phyloP scores from a whole-genome alignment of 2,888 invertebrate genomes.

The Conchocele bisecta region DNA sequence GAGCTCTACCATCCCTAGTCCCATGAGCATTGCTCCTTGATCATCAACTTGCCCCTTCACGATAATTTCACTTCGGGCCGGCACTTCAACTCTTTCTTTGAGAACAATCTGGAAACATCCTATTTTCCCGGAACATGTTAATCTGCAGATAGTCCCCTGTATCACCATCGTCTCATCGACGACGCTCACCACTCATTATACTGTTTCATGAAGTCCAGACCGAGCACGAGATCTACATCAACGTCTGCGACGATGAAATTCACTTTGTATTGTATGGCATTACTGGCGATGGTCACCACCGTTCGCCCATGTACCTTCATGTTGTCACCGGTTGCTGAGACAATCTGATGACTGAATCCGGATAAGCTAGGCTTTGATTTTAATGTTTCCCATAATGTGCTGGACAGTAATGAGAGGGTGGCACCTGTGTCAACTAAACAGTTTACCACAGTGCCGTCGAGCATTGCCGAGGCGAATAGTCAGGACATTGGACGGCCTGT shows the following conservation, averaged over 20 bases:
- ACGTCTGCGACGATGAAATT: constrained; percentile 21
- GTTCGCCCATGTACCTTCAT: too few relatives aligned
- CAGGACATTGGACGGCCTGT: too few relatives aligned
- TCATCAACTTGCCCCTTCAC: background rate
- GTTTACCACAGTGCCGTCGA: background rate
- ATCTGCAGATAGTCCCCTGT: background rate
- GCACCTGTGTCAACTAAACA: constrained; percentile 21
- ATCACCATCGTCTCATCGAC: background rate
- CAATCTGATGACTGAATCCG: too few relatives aligned
- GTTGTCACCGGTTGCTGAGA: too few relatives aligned
- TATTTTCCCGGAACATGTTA: background rate
- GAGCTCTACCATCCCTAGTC: too few relatives aligned
- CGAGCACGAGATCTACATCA: constrained; percentile 15
- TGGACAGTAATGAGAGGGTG: constrained; percentile 16
- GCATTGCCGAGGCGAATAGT: background rate
- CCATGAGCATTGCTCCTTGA: too few relatives aligned
- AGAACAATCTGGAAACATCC: constrained; percentile 15
- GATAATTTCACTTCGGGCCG: background rate
- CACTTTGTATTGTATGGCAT: too few relatives aligned
- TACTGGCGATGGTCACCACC: too few relatives aligned
- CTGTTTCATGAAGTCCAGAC: constrained; percentile 20
- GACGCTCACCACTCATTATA: background rate
- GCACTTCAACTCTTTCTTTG: background rate
- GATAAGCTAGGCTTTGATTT: too few relatives aligned
- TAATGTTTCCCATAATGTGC: constrained; percentile 1